Percentiles rank a stretch among this genome's conserved stretches.
Conservation (phyloP, 64 coral and sea anemone species). For the Exaiptasia diaphana region DNA sequence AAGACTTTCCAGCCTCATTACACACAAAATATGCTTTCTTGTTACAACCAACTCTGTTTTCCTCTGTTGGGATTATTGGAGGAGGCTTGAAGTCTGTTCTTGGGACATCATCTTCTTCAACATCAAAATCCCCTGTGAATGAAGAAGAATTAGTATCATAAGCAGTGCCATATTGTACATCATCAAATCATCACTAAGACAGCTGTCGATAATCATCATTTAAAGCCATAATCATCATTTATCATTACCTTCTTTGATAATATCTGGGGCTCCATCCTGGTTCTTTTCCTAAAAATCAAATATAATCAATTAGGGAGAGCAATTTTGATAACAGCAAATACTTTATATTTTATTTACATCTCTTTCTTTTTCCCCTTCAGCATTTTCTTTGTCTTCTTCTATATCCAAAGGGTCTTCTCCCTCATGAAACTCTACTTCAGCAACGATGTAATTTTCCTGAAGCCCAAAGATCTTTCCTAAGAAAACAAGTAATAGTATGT, state of each 20-base stretch:
- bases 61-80: slow-evolving; percentile 65
- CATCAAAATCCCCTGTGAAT: slow-evolving; percentile 67
- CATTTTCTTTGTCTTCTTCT: slow-evolving; percentile 35
- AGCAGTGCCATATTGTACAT: not conserved
- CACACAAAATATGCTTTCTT: slow-evolving; percentile 97
- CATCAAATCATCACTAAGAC: too few species aligned
- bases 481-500: not conserved
- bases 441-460: slow-evolving; percentile 84
- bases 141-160: not conserved
- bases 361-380: slow-evolving; percentile 22
- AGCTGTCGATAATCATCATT: too few species aligned
- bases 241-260: slow-evolving; percentile 68
- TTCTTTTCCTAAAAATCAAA: not conserved
- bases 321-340: not conserved
- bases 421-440: slow-evolving; percentile 95
- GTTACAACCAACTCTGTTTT: slow-evolving; percentile 86
- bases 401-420: slow-evolving; percentile 67
- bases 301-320: not conserved
- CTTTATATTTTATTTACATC: not conserved
- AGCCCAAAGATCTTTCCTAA: slow-evolving; percentile 92
- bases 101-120: slow-evolving; percentile 91
- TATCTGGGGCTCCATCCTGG: slow-evolving; percentile 56
- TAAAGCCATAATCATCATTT: not conserved
- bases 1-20: slow-evolving; percentile 82
- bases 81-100: slow-evolving; percentile 88